A percentile compares a stretch with the other conserved stretches of the same genome.
These are phyloP conservation scores for Etheostoma nigrum DNA, from an alignment of 2,797 vertebrate genomes.

Conservation along the genomic window DNA sequence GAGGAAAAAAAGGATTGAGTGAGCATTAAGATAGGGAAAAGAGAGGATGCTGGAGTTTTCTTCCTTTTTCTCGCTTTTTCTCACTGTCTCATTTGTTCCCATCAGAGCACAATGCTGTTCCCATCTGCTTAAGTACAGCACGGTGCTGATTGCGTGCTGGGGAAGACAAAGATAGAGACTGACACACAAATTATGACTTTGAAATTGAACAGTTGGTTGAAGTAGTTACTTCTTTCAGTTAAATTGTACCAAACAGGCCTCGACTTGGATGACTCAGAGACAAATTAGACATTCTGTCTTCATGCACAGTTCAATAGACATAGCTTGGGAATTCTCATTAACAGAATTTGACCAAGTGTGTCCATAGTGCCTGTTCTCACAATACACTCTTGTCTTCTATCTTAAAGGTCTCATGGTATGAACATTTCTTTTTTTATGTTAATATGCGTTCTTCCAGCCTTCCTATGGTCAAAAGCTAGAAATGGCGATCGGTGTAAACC, in stretches of 20 bases:
- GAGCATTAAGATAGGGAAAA: neutral
- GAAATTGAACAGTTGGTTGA: conserved; percentile 40
- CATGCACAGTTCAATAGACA: neutral
- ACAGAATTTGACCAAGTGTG: conserved; percentile 11
- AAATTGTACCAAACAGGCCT: conserved; percentile 10
- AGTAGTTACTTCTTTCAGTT: conserved; percentile 11
- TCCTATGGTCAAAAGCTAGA: too few species aligned
- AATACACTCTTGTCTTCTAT: neutral
- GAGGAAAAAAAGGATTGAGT: conserved; percentile 25
- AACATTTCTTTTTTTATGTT: too few species aligned
- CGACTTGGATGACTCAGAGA: conserved; percentile 12
- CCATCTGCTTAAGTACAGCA: conserved; percentile 36
- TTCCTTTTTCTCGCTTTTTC: neutral
- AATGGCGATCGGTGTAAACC: too few species aligned
- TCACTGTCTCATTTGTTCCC: conserved; percentile 43
- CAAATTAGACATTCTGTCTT: conserved; percentile 2
- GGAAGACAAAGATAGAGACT: conserved; percentile 10
- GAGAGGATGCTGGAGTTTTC: conserved; percentile 26
- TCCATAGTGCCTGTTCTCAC: conserved; percentile 2
- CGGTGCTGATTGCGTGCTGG: conserved; percentile 15
- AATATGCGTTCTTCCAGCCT: too few species aligned
- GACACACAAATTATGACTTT: conserved; percentile 33
- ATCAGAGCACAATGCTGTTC: conserved; percentile 16
- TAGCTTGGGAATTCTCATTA: conserved; percentile 7
- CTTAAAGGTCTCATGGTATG: neutral